Conservation (phyloP, 2,797 vertebrate genomes). For the Siniperca undulata region DNA sequence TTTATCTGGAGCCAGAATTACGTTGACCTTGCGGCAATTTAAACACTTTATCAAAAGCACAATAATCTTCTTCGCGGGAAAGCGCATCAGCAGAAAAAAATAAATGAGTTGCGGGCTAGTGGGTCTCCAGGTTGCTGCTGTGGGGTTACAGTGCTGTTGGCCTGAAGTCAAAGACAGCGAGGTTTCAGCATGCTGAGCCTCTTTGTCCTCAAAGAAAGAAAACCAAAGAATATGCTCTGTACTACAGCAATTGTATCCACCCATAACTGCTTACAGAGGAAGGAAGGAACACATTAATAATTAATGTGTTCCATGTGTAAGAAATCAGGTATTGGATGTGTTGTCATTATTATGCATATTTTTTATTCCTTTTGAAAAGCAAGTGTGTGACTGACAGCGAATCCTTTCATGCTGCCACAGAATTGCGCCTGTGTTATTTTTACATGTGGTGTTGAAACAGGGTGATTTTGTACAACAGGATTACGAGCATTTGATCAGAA, state of each 20-base stretch:
- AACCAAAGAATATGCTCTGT: not conserved
- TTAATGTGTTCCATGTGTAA: constrained; percentile 28
- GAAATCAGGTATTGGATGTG: constrained; percentile 28
- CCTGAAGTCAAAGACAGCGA: constrained; percentile 43
- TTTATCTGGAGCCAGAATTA: constrained; percentile 80
- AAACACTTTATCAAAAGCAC: constrained; percentile 80
- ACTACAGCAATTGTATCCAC: not conserved
- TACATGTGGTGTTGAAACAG: constrained; percentile 18
- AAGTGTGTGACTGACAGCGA: constrained; percentile 25
- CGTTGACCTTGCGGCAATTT: constrained; percentile 80
- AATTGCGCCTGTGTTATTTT: constrained; percentile 49
- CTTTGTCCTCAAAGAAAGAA: constrained; percentile 22
- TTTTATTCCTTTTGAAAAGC: constrained; percentile 49
- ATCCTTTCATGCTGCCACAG: constrained; percentile 41
- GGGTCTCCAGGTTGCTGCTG: constrained; percentile 39
- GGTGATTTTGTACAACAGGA: constrained; percentile 25
- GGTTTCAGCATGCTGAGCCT: constrained; percentile 34
- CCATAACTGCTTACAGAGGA: not conserved
- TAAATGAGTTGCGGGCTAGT: constrained; percentile 42
- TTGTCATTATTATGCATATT: constrained; percentile 30
- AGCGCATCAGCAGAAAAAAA: constrained; percentile 58
- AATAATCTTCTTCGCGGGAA: constrained; percentile 76
- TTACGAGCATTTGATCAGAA: constrained; percentile 54
- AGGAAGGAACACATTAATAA: constrained; percentile 33
- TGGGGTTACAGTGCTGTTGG: constrained; percentile 38